Evolutionary conservation across 2,113 vertebrate genomes (phyloP), one percentile per base, ranked within the genome.

Genomic region (Oreochromis niloticus): DNA sequence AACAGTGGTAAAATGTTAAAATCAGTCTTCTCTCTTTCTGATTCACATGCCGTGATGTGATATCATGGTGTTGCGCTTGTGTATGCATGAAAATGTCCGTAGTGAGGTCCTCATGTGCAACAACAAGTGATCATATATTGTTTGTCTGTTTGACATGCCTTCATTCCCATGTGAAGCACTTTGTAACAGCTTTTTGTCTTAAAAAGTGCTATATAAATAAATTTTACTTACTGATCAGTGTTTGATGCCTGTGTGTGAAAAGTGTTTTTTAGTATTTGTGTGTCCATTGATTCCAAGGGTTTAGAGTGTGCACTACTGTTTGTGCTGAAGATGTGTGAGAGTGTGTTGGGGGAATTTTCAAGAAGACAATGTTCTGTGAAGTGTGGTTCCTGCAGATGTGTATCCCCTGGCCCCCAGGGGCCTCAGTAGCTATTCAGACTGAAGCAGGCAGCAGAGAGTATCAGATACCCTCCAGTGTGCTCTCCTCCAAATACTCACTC

Each of bases 171-270:
- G 24, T 24, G 24, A 24, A 24, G 24, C 24, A 24, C 24, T 24
- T 24, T 24, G 24, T 24, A 24, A 24, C 24, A 24, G 24, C 24
- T 24, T 24, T 24, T 24, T 24, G 24, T 24, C 24, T 24, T 24
- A 24, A 24, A 24, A 24, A 24, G 24, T 24, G 24, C 3, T 24
- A 24, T 24, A 24, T 24, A 24, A 24, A 24, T 24, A 24, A 24
- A 24, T 24, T 24, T 24, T 24, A 24, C 24, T 24, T 24, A 24
- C 24, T 24, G 24, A 24, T 87, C 50, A 75, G 82, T 88, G 80
- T 91, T 84, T 87, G 13, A 93, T 90, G 30, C 12, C 12, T 2
- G 4, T 79, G 75, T 89, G 85, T 93, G 48, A 56, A 5, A 81
- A 82, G 66, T 8, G 14, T 61, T 87, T 86, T 85, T 84, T 83